Percentiles rank a stretch among this genome's conserved stretches.
phyloP scores from a whole-genome alignment of 2,113 vertebrate genomes.

The Centropus bengalensis region DNA sequence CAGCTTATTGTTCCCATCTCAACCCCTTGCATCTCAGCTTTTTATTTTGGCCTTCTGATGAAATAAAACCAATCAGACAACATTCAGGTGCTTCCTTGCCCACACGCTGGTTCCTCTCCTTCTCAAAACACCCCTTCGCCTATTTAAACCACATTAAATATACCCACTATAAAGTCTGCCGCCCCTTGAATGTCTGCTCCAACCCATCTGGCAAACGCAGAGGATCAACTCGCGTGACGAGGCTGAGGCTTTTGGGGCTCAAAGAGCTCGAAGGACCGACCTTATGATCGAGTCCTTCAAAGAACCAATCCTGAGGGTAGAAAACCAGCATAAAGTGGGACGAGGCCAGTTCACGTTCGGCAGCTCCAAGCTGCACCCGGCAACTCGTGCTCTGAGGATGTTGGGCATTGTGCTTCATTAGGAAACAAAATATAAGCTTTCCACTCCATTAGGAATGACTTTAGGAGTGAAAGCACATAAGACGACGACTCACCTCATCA shows the following conservation, averaged over 20 bases:
- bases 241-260: not conserved
- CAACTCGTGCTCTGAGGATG: slow-evolving; percentile 87
- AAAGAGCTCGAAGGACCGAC: not conserved
- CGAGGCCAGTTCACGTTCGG: slow-evolving; percentile 61
- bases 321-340: slow-evolving; percentile 49
- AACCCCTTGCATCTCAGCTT: not conserved
- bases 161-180: rapidly evolving
- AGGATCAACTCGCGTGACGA: not conserved
- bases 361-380: slow-evolving; percentile 73
- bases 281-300: not conserved
- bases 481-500: slow-evolving; percentile 99
- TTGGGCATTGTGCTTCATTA: slow-evolving; percentile 98
- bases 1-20: not conserved
- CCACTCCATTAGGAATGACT: slow-evolving; percentile 99
- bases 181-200: not conserved
- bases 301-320: not conserved
- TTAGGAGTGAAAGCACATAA: slow-evolving; percentile 99
- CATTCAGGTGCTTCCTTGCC: not conserved
- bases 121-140: not conserved
- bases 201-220: slow-evolving; percentile 20
- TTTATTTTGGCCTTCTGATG: not conserved
- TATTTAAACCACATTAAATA: not conserved
- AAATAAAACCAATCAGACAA: not conserved
- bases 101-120: not conserved
- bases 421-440: slow-evolving; percentile 99